Percentiles rank a stretch among this genome's conserved stretches.
These are phyloP conservation scores for Xestia xanthographa DNA, from an alignment of 2,888 invertebrate species.

Conservation along the genomic window DNA sequence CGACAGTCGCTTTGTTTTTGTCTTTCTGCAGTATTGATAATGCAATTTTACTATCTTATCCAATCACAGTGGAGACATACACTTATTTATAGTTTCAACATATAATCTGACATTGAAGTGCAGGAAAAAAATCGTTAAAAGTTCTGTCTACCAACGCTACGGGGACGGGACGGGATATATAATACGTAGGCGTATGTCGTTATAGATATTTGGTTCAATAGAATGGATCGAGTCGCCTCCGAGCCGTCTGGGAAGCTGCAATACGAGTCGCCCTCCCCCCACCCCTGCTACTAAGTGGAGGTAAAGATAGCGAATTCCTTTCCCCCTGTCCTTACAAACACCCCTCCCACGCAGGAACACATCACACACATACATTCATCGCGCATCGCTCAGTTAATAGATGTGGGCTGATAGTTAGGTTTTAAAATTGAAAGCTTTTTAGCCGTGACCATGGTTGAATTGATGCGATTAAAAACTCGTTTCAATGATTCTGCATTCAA, in stretches of 20 bases:
- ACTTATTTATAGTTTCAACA: background rate
- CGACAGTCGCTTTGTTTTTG: constrained; percentile 16
- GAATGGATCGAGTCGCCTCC: constrained; percentile 72
- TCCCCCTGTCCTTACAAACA: constrained; percentile 65
- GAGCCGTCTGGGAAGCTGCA: constrained; percentile 75
- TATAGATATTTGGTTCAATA: constrained; percentile 68
- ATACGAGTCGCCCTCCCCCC: constrained; percentile 62
- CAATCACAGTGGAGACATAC: constrained; percentile 12
- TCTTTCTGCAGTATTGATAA: constrained; percentile 28
- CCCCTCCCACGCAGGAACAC: constrained; percentile 68
- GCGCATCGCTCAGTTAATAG: constrained; percentile 56
- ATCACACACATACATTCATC: constrained; percentile 54
- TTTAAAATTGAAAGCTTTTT: constrained; percentile 58
- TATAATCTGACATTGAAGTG: constrained; percentile 28
- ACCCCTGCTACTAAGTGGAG: constrained; percentile 58
- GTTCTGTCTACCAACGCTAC: constrained; percentile 32
- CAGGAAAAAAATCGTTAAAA: constrained; percentile 32
- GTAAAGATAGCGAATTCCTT: constrained; percentile 72
- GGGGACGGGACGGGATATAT: constrained; percentile 10
- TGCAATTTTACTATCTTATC: constrained; percentile 51
- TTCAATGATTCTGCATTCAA: constrained; percentile 1
- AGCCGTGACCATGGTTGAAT: constrained; percentile 41
- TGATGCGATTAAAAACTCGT: constrained; percentile 41
- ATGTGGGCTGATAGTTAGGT: constrained; percentile 57
- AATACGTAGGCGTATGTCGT: constrained; percentile 27